Evolutionary conservation across 1,140 invertebrate species (phyloP), one percentile per base, ranked within the genome.

Genomic region (Vanessa atalanta): DNA sequence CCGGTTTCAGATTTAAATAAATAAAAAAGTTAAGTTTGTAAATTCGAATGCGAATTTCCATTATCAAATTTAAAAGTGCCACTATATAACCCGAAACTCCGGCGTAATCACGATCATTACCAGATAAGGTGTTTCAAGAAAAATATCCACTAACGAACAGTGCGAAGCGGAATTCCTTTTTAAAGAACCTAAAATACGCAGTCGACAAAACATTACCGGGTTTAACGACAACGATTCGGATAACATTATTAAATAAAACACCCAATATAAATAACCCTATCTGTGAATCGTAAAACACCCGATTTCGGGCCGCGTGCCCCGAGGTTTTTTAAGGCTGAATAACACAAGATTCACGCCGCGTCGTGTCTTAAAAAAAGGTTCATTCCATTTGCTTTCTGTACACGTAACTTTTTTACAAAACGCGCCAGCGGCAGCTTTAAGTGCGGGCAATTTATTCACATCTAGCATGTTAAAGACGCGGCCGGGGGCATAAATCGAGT

Each of bases 201-300:
- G 65, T 71, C 72, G 73, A 68, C 57, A 71, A 72, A 67, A 71
- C 63, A 76, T 68, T 76, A 79, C 68, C 68, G 69, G 57, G 72
- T 70, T 74, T 60, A 75, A 79, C 75, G 72, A 72, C 57, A 70
- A 65, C 66, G 66, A 74, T 76, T 75, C 75, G 51, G 72, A 77
- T 77, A 86, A 85, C 81, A 83, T 84, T 86, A 87, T 86, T 84
- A 86, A 89, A 87, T 84, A 85, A 87, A 82, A 84, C 79, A 75
- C 72, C 66, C 68, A 71, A 79, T 82, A 88, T 87, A 87, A 88
- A 88, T 85, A 87, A 87, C 82, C 72, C 75, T 83, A 87, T 88
- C 83, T 81, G 77, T 75, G 64, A 79, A 78, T 79, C 82, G 80
- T 89, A 86, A 87, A 87, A 84, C 77, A 82, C 72, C 77, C 79